Evolutionary conservation across 2,113 vertebrate species (phyloP), one percentile per base, ranked within the genome.

Genomic region (Syngnathoides biaculeatus): DNA sequence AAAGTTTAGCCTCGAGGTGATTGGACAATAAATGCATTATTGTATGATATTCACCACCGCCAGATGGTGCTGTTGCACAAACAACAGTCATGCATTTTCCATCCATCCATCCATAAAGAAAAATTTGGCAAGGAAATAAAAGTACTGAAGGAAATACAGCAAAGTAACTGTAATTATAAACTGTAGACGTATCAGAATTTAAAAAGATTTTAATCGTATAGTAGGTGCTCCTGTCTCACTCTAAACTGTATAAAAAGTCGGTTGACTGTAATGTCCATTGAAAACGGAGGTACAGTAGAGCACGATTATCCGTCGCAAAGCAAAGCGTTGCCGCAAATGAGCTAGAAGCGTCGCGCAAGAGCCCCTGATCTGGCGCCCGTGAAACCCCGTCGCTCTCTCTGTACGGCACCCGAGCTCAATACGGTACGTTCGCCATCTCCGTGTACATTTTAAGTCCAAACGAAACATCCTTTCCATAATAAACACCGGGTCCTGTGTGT

Each of bases 311-410:
- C 74, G 87, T 86, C 86, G 87, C 22, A 89, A 85, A 79, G 87
- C 22, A 89, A 85, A 79, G 1, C 1, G 35, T 9, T 69, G 8
- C 62, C 79, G 3, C 15, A 85, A 87, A 86, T 47, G 38, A 13
- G 19, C 10, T 2, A 1, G 0, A 64, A 47, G 0, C 83, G 90
- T 89, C 90, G 90, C 61, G 61, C 62, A 15, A 0, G 0, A 40
- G 82, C 82, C 88, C 90, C 88, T 95, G 94, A 89, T 91, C 12
- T 82, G 72, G 48, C 26, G 68, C 24, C 0, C 10, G 40, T 67
- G 89, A 89, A 91, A 24, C 92, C 94, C 84, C 73, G n/a, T 83
- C 92, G 78, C 40, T 72, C 92, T 93, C 92, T 94, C 77, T 77
- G 73, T 48, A 69, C 78, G 75, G 88, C 84, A 59, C 73, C 83